phyloP scores from a whole-genome alignment of 2,888 invertebrate genomes.

The Sarcophaga caerulescens region DNA sequence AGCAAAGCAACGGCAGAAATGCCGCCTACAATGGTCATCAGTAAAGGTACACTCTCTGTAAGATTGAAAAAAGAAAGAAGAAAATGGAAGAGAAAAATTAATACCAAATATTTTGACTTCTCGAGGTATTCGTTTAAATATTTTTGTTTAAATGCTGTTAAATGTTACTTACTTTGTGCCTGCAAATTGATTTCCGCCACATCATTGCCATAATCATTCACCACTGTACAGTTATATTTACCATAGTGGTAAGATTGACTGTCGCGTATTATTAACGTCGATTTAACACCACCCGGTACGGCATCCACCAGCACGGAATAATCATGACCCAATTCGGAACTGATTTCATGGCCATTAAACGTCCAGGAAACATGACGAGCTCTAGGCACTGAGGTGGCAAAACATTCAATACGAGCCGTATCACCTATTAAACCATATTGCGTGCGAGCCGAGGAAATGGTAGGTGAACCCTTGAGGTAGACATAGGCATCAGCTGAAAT shows the following conservation, averaged over 20 bases:
- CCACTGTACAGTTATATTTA: slow-evolving; percentile 95
- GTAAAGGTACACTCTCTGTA: slow-evolving; percentile 89
- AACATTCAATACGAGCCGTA: slow-evolving; percentile 92
- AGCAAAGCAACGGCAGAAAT: slow-evolving; percentile 91
- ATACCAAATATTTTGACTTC: too few species aligned
- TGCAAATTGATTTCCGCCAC: slow-evolving; percentile 91
- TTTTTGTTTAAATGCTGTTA: background rate
- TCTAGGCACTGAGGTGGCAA: slow-evolving; percentile 93
- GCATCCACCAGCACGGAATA: slow-evolving; percentile 89
- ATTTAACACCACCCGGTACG: slow-evolving; percentile 90
- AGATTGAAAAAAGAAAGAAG: slow-evolving; percentile 66
- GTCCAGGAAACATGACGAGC: slow-evolving; percentile 94
- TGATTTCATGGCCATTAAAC: slow-evolving; percentile 91
- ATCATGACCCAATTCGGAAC: slow-evolving; percentile 86
- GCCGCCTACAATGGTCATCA: slow-evolving; percentile 91
- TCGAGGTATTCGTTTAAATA: background rate
- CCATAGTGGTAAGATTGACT: slow-evolving; percentile 94
- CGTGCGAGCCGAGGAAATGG: slow-evolving; percentile 89
- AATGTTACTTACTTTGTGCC: slow-evolving; percentile 90
- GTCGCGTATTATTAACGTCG: slow-evolving; percentile 93
- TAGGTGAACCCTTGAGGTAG: slow-evolving; percentile 90
- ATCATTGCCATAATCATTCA: slow-evolving; percentile 94
- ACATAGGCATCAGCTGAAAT: slow-evolving; percentile 91
- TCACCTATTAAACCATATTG: slow-evolving; percentile 93
- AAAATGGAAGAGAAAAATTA: background rate